Evolutionary conservation across 2,113 vertebrate genomes (phyloP), one percentile per base, ranked within the genome.

Genomic region (Geococcyx californianus): DNA sequence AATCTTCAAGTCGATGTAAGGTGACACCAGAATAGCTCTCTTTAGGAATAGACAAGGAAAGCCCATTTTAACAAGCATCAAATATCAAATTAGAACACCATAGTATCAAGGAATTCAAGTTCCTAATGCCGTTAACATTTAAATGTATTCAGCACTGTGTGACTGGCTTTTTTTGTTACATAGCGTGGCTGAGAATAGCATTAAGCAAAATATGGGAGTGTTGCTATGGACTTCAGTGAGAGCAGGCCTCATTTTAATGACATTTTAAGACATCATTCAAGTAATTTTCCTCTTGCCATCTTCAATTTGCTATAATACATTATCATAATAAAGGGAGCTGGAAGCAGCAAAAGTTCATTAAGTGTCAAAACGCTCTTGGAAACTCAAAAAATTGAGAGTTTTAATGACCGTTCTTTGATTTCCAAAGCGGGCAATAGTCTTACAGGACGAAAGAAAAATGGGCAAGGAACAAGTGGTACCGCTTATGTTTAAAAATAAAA

Each of bases 271-370:
- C 52, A 75, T 78, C 83, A 93, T 64, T 60, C 60, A 51, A 68
- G 73, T 54, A 84, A 96, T 93, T 95, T 92, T 76, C 68, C 51
- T 86, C 73, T 93, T 93, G 64, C 76, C 47, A 69, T 90, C 79
- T 94, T 90, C 54, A 47, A 84, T 94, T 86, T 87, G 60, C 52
- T 38, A 33, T 13, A 75, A 80, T 52, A 67, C 42, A 90, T 97
- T 95, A 93, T 60, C 90, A 90, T 90, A 94, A 94, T 75, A 93
- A 96, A 86, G 52, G 83, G 23, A 96, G 15, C 64, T 68, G 49
- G 36, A 54, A 94, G 62, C 44, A 87, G 44, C 40, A 70, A 83
- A 62, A 13, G 36, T 86, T 75, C 66, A 90, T 89, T 75, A 93
- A 95, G 63, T 70, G 79, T 92, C 79, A 93, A 80, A 95, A 82